Evolutionary conservation across 2,888 invertebrate genomes (phyloP).

Genomic region (Ochropacha duplaris): DNA sequence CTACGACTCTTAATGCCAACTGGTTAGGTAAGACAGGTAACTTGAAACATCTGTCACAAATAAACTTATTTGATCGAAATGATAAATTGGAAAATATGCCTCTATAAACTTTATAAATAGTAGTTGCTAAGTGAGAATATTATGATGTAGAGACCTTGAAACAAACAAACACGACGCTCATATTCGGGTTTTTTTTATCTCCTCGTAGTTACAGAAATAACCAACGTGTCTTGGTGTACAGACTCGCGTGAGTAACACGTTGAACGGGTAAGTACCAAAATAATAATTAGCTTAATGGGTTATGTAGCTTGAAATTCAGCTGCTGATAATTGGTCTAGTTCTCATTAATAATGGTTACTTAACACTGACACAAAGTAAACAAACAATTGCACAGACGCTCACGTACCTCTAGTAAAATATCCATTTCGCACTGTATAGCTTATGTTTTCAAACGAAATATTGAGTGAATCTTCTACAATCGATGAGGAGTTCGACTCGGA

Average conservation of each 20-base stretch:
- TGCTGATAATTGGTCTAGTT: background rate
- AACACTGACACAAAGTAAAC: constrained; percentile 4
- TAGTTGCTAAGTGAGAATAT: background rate
- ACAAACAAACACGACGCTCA: background rate
- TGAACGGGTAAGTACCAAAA: background rate
- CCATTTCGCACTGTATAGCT: constrained; percentile 85
- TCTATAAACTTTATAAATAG: background rate
- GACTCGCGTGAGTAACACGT: background rate
- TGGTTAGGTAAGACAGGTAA: background rate
- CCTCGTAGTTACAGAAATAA: background rate
- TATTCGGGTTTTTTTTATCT: background rate
- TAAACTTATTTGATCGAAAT: background rate
- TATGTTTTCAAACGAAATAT: constrained; percentile 86
- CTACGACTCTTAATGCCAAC: background rate
- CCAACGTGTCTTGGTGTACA: background rate
- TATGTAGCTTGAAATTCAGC: background rate
- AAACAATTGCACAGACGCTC: constrained; percentile 11
- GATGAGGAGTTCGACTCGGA: constrained; percentile 70
- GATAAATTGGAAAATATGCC: background rate
- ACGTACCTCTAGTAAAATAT: constrained; percentile 81
- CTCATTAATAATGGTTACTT: constrained; percentile 5
- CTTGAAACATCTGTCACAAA: background rate
- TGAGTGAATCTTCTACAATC: constrained; percentile 74
- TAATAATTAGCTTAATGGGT: background rate
- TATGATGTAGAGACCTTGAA: background rate